phyloP scores from a whole-genome alignment of 2,113 vertebrate genomes.

The Ceuthmochares aereus region DNA sequence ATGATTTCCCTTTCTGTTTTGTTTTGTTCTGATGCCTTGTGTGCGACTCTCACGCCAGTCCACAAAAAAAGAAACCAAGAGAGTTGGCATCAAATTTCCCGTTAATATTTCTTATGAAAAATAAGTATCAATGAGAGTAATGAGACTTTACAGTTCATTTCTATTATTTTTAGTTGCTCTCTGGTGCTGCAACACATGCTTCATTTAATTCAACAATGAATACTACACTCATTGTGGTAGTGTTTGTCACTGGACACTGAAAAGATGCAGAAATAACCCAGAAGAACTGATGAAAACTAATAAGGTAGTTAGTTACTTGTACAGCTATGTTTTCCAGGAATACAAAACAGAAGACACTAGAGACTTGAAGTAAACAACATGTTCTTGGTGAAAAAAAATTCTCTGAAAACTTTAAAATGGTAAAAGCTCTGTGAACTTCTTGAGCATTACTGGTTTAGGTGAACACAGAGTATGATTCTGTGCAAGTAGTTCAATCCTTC shows the following conservation, averaged over 20 bases:
- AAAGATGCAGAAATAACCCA: slow-evolving; percentile 33
- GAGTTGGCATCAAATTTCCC: not conserved
- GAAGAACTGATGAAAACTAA: slow-evolving; percentile 61
- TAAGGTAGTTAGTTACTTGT: not conserved
- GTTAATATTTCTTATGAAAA: slow-evolving; percentile 44
- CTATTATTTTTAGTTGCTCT: slow-evolving; percentile 80
- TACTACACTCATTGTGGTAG: not conserved
- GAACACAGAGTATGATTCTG: not conserved
- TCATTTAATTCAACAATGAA: slow-evolving; percentile 78
- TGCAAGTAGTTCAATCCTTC: not conserved
- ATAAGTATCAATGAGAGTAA: slow-evolving; percentile 64
- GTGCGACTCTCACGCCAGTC: not conserved
- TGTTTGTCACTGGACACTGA: slow-evolving; percentile 43
- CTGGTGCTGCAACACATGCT: slow-evolving; percentile 72
- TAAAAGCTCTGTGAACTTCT: not conserved
- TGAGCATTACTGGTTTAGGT: not conserved
- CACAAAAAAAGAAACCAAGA: not conserved
- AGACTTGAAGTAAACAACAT: not conserved
- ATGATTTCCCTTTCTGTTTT: not conserved
- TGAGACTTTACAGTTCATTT: slow-evolving; percentile 65
- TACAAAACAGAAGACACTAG: not conserved
- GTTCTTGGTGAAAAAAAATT: not conserved
- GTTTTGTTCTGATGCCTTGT: not conserved
- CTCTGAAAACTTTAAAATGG: not conserved
- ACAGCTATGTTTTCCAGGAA: not conserved